These are phyloP conservation scores for Lophotriccus pileatus DNA, from an alignment of 2,797 vertebrate genomes.

Conservation along the genomic window DNA sequence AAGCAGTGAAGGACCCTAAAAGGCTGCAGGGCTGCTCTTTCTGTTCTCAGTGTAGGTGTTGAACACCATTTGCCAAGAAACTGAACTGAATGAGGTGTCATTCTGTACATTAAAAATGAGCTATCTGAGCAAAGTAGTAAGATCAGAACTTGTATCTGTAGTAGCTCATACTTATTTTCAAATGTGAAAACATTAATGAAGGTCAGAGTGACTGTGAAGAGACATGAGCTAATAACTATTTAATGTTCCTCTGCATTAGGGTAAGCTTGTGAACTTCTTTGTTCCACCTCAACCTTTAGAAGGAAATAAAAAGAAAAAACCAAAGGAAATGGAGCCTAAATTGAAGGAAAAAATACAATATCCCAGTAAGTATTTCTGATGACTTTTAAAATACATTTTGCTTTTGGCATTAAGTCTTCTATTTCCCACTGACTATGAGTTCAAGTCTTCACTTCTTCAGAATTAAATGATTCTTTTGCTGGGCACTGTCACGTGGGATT, in stretches of 20 bases:
- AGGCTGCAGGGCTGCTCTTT: not conserved
- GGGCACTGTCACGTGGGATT: not conserved
- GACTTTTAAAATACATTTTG: not conserved
- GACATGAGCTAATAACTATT: not conserved
- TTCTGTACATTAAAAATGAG: not conserved
- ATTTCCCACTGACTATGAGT: not conserved
- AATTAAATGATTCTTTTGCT: not conserved
- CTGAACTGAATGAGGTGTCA: not conserved
- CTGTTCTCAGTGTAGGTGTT: not conserved
- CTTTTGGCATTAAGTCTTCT: not conserved
- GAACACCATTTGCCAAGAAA: not conserved
- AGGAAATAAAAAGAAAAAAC: constrained; percentile 70
- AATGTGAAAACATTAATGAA: not conserved
- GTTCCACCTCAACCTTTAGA: constrained; percentile 87
- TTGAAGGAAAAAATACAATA: constrained; percentile 87
- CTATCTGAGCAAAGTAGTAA: not conserved
- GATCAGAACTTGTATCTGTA: not conserved
- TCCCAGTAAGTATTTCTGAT: constrained; percentile 81
- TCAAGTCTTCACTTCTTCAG: not conserved
- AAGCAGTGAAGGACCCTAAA: not conserved
- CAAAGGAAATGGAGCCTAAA: constrained; percentile 76
- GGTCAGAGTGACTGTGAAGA: not conserved
- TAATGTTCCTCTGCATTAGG: constrained; percentile 78
- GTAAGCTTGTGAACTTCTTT: constrained; percentile 93
- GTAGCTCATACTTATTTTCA: not conserved